These are phyloP conservation scores for Paramormyrops hopkinsi DNA, from an alignment of 2,797 vertebrate genomes.

Conservation along the genomic window DNA sequence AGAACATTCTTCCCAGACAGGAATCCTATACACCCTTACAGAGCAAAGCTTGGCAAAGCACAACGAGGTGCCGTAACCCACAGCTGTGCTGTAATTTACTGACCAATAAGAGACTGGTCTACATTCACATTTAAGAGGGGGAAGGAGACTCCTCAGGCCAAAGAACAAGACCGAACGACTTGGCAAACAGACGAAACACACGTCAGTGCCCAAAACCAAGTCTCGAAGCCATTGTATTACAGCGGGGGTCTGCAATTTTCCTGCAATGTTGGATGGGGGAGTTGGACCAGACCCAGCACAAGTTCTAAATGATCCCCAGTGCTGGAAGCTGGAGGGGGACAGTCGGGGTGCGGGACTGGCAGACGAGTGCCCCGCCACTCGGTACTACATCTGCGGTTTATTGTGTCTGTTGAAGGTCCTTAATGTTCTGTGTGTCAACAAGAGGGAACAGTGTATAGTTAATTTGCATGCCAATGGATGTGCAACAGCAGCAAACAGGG, in stretches of 20 bases:
- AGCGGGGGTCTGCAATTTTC: background rate
- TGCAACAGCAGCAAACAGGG: background rate
- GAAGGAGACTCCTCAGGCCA: background rate
- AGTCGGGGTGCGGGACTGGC: background rate
- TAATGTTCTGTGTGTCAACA: background rate
- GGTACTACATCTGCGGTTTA: background rate
- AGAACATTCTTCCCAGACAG: constrained; percentile 3
- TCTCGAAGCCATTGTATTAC: constrained; percentile 13
- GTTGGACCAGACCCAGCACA: background rate
- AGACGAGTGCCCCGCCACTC: background rate
- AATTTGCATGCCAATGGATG: background rate
- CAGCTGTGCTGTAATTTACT: constrained; percentile 11
- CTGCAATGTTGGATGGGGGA: background rate
- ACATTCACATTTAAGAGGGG: background rate
- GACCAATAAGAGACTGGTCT: background rate
- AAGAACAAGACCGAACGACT: constrained; percentile 9
- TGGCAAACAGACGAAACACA: constrained; percentile 18
- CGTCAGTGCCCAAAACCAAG: background rate
- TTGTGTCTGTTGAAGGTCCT: background rate
- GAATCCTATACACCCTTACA: constrained; percentile 5
- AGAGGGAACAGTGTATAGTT: no score
- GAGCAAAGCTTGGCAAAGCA: constrained; percentile 7
- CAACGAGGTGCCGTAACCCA: background rate
- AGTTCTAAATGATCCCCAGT: background rate
- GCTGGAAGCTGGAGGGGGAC: background rate